Conservation (phyloP, 2,113 vertebrate genomes). For the Ammodytes dubius region DNA sequence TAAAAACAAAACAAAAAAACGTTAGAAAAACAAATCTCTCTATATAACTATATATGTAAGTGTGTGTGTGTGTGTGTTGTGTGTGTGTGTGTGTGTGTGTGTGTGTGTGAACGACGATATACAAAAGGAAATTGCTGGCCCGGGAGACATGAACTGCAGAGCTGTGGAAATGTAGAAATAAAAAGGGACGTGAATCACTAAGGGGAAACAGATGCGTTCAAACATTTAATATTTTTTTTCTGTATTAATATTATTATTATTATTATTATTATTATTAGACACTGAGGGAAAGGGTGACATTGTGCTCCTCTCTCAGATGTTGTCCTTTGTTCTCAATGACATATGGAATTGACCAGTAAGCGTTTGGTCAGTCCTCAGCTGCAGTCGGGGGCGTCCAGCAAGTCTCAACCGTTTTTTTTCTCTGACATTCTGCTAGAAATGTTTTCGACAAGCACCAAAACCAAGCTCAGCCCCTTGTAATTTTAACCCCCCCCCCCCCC, state of each 20-base stretch:
- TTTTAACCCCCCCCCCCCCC: conserved; percentile 44
- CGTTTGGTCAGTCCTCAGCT: conserved; percentile 64
- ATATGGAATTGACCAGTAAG: conserved; percentile 72
- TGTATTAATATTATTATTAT: conserved; percentile 79
- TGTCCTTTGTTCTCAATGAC: conserved; percentile 68
- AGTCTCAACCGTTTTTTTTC: conserved; percentile 59
- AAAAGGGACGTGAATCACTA: conserved; percentile 82
- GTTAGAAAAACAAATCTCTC: conserved; percentile 82
- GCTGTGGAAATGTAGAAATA: conserved; percentile 66
- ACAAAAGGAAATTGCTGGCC: conserved; percentile 78
- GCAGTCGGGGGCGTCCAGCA: conserved; percentile 64
- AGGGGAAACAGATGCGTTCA: conserved; percentile 80
- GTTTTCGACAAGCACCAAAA: conserved; percentile 70
- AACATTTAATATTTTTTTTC: conserved; percentile 79
- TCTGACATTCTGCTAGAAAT: conserved; percentile 67
- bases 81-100: conserved; percentile 61
- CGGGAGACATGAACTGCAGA: conserved; percentile 74
- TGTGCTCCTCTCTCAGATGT: conserved; percentile 70
- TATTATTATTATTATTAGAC: conserved; percentile 76
- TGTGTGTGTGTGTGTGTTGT: conserved; percentile 70
- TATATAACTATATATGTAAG: conserved; percentile 86
- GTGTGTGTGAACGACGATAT: conserved; percentile 77
- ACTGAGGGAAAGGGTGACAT: conserved; percentile 71
- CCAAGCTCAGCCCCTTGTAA: conserved; percentile 69
- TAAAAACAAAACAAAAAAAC: conserved; percentile 73